A percentile compares a stretch with the other conserved stretches of the same genome.
Conservation (phyloP, 2,888 invertebrate species). For the Amblyteles armatorius region DNA sequence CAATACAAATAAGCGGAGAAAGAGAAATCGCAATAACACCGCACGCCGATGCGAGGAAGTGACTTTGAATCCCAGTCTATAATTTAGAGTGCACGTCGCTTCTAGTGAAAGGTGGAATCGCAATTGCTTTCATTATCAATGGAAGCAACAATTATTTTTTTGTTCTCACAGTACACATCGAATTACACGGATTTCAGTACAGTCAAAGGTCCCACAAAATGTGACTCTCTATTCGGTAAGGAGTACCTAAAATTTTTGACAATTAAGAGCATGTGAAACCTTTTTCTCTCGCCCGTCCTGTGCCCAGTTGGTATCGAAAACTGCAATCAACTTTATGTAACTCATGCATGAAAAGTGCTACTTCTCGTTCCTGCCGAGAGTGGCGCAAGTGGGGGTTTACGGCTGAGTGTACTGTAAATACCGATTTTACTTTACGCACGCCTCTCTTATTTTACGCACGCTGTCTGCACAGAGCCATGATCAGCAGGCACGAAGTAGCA, state of each 20-base stretch:
- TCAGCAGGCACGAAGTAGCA: no score
- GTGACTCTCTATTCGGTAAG: background rate
- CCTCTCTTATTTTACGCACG: no score
- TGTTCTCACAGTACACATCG: background rate
- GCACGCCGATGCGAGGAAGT: background rate
- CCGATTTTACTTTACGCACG: no score
- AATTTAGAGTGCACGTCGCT: background rate
- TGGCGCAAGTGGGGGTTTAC: no score
- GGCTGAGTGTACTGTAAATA: no score
- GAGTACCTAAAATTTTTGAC: background rate
- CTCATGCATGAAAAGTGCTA: no score
- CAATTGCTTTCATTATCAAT: background rate
- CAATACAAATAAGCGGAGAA: background rate
- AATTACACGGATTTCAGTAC: background rate
- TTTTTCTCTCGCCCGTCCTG: no score
- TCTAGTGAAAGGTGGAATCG: background rate
- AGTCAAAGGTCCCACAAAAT: background rate
- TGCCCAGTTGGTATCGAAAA: no score
- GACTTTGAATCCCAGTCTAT: background rate
- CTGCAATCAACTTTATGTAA: no score
- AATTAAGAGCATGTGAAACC: no score
- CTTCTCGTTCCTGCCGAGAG: no score
- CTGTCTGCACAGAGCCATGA: no score
- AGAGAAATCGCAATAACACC: conserved; percentile 8
- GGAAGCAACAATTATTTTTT: background rate